Evolutionary conservation across 1,140 invertebrate species (phyloP), one percentile per base, ranked within the genome.

Genomic region (Halotydeus destructor): DNA sequence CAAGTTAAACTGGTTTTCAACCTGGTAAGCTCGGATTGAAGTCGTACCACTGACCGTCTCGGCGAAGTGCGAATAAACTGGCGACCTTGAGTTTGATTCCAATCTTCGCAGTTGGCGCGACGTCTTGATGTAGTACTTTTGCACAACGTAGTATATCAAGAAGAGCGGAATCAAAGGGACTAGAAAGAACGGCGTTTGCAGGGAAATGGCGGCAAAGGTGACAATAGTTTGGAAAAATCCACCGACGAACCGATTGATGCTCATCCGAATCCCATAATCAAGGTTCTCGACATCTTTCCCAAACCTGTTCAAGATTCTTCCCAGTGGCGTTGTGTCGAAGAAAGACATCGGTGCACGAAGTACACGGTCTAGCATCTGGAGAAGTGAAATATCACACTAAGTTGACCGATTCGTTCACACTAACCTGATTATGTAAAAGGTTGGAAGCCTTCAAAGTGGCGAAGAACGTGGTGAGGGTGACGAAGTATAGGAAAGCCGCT

Each of bases 241-340:
- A 60, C 6, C 56, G 53, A 61, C 6, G 19, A 26, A 5, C 43
- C 21, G 24, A 41, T 27, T 2, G 26, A 42, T 16, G n/a, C 12
- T 12, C 6, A 26, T 23, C 22, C n/a, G 35, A 23, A 33, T 33
- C 2, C 14, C 3, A 42, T 11, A 30, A 2, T 2, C 14, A 18
- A 40, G 3, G 55, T 24, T n/a, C n/a, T n/a, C n/a, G 23, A 83
- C 74, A 55, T 98, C 93, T 0, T 83, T 84, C 21, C 86, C 93
- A 56, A 97, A 93, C 50, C 91, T 68, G 60, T 97, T 98, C 5
- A 96, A 60, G 35, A 97, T 85, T 30, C 86, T 65, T 3, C 89
- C 91, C n/a, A 78, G 60, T 22, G 62, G 61, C 14, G 59, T 62
- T 1, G 57, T 61, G 24, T 64, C 64, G 53, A 78, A 88, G 57